Percentiles rank a stretch among this genome's conserved stretches.
phyloP scores from a whole-genome alignment of 2,888 invertebrate species.

The Copidosoma aretas region DNA sequence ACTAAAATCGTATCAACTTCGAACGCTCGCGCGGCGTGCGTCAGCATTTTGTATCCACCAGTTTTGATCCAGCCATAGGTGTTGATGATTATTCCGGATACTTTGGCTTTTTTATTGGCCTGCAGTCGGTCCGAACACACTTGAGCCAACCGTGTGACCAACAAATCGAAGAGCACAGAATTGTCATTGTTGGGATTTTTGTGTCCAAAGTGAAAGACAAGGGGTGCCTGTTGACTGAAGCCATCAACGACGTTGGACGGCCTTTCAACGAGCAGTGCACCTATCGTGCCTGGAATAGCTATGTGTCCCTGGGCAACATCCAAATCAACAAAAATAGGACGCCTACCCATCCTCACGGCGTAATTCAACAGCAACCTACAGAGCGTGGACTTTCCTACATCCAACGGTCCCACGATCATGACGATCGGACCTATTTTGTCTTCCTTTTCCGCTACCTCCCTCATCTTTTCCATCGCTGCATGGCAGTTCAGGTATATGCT shows the following conservation, averaged over 20 bases:
- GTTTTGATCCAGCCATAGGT: conserved; percentile 98
- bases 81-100: conserved; percentile 93
- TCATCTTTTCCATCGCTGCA: conserved; percentile 89
- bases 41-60: conserved; percentile 84
- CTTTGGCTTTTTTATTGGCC: conserved; percentile 84
- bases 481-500: conserved; percentile 94
- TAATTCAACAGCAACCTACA: conserved; percentile 90
- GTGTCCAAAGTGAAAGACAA: conserved; percentile 94
- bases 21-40: conserved; percentile 90
- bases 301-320: conserved; percentile 96
- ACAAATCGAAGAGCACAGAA: conserved; percentile 80
- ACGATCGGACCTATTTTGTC: conserved; percentile 81
- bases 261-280: conserved; percentile 87
- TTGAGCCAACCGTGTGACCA: conserved; percentile 84
- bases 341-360: conserved; percentile 85
- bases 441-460: conserved; percentile 80
- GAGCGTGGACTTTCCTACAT: conserved; percentile 96
- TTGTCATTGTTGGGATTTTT: conserved; percentile 76
- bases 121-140: conserved; percentile 84
- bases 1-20: conserved; percentile 96
- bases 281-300: conserved; percentile 90
- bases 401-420: conserved; percentile 92
- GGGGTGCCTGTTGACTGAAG: conserved; percentile 90
- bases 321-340: conserved; percentile 92
- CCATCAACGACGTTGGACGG: conserved; percentile 95